These are phyloP conservation scores for Enteromius trimaculatus DNA, from an alignment of 2,797 vertebrate species.

Conservation along the genomic window DNA sequence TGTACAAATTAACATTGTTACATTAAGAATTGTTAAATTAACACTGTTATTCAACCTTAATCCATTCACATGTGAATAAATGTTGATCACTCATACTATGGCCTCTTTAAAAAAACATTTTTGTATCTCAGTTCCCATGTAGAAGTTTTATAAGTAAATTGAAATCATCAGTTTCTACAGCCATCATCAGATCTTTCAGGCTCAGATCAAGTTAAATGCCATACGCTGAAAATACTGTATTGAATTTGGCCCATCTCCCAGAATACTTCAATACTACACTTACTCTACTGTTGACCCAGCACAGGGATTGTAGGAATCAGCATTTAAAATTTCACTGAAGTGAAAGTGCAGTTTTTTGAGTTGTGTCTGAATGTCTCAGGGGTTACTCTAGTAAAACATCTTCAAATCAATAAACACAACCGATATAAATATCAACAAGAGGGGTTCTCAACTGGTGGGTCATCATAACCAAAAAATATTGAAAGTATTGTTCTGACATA, in stretches of 20 bases:
- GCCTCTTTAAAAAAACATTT: not conserved
- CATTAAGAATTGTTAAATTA: not conserved
- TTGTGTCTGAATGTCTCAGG: not conserved
- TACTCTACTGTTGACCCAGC: slow-evolving; percentile 19
- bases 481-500: not conserved
- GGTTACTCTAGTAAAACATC: slow-evolving; percentile 5
- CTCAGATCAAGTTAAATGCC: slow-evolving; percentile 33
- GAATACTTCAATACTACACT: slow-evolving; percentile 32
- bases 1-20: not conserved
- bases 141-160: not conserved
- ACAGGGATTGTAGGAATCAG: slow-evolving; percentile 7
- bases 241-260: slow-evolving; percentile 48
- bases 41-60: not conserved
- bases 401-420: slow-evolving; percentile 12
- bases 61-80: not conserved
- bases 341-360: not conserved
- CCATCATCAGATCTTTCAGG: slow-evolving; percentile 15
- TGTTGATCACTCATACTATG: not conserved
- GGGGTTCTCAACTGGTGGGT: not conserved
- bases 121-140: not conserved
- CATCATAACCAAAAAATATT: not conserved
- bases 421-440: not conserved
- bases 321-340: slow-evolving; percentile 5
- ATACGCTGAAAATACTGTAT: slow-evolving; percentile 24
- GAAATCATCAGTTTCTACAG: not conserved